phyloP scores from a whole-genome alignment of 2,113 vertebrate genomes.

The Scatophagus argus region DNA sequence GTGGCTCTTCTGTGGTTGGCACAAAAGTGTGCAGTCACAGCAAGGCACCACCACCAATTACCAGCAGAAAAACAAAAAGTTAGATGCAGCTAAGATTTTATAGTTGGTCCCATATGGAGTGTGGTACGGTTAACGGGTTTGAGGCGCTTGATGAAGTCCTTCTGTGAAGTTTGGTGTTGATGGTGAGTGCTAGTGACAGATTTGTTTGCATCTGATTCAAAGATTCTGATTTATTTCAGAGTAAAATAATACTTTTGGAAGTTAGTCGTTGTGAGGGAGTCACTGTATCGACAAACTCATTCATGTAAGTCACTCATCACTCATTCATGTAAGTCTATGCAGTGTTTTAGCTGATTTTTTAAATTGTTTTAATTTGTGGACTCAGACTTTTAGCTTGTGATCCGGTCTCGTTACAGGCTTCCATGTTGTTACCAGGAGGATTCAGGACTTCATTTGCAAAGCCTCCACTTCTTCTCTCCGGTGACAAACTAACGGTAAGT shows the following conservation, averaged over 20 bases:
- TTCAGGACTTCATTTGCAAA: too few species aligned
- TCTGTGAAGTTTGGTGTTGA: conserved; percentile 35
- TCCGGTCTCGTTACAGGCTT: too few species aligned
- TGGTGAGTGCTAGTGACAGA: conserved; percentile 33
- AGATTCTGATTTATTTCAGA: neutral
- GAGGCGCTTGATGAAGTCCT: conserved; percentile 53
- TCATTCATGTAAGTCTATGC: too few species aligned
- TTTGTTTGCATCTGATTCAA: conserved; percentile 21
- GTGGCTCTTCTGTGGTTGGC: conserved; percentile 54
- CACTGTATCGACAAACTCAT: too few species aligned
- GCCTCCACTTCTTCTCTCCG: too few species aligned
- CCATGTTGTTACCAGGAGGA: too few species aligned
- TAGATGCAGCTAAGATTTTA: conserved; percentile 61
- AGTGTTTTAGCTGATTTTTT: too few species aligned
- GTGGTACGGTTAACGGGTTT: conserved; percentile 51
- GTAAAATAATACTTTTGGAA: neutral
- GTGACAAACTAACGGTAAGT: too few species aligned
- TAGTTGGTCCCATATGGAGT: conserved; percentile 53
- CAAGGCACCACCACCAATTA: conserved; percentile 70
- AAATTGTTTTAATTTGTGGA: too few species aligned
- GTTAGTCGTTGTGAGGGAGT: neutral
- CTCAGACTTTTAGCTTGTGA: too few species aligned
- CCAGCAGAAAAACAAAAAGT: conserved; percentile 62
- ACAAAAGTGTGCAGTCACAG: conserved; percentile 69
- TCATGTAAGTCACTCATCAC: too few species aligned